phyloP scores from a whole-genome alignment of 2,797 vertebrate species.

The Sebastes hubbsi region DNA sequence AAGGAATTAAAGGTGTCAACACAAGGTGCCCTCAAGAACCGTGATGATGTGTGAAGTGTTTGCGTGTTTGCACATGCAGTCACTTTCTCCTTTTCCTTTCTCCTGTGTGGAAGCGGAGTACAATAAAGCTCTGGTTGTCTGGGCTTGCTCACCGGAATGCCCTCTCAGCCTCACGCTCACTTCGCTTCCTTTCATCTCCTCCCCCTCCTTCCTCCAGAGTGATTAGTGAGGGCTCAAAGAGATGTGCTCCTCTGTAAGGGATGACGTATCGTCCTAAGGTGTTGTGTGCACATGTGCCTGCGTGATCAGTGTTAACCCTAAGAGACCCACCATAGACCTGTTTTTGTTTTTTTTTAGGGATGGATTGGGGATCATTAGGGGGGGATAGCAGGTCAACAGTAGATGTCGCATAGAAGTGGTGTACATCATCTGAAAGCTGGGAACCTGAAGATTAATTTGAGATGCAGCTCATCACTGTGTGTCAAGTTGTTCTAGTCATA shows the following conservation, averaged over 20 bases:
- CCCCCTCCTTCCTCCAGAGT: constrained; percentile 62
- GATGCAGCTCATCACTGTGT: too few species aligned
- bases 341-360: too few species aligned
- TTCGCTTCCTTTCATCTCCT: constrained; percentile 70
- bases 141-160: constrained; percentile 80
- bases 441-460: not conserved
- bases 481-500: too few species aligned
- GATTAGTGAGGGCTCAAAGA: constrained; percentile 72
- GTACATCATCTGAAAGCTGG: not conserved
- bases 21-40: constrained; percentile 38
- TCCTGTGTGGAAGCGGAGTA: constrained; percentile 52
- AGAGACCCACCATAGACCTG: not conserved
- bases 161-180: constrained; percentile 69
- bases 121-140: constrained; percentile 72
- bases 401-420: too few species aligned
- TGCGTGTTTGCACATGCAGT: constrained; percentile 60
- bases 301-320: not conserved
- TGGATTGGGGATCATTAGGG: not conserved
- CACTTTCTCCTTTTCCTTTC: constrained; percentile 61
- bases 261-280: constrained; percentile 58
- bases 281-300: constrained; percentile 37
- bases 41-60: constrained; percentile 62
- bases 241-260: constrained; percentile 58
- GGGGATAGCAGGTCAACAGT: not conserved
- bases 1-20: constrained; percentile 58